Conservation (phyloP, 2,113 vertebrate genomes). For the Nycticorax nycticorax region DNA sequence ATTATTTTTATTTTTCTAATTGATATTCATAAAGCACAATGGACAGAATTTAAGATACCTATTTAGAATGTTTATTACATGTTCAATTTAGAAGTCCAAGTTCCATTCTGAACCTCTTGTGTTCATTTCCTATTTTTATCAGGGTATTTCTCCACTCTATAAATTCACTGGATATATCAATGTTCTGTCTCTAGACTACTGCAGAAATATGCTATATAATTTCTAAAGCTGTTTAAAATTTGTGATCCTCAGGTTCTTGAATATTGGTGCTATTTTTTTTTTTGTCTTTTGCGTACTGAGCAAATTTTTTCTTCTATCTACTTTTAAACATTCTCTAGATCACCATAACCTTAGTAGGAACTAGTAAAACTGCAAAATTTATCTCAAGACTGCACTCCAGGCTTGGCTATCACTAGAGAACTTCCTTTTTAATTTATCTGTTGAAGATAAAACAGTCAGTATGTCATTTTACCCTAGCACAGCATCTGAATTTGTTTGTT, state of each 20-base stretch:
- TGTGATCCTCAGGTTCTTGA: not conserved
- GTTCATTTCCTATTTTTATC: not conserved
- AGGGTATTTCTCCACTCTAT: not conserved
- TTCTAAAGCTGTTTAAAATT: not conserved
- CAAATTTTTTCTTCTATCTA: not conserved
- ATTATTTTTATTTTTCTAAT: not conserved
- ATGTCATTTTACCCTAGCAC: not conserved
- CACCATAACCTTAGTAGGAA: not conserved
- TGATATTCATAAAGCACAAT: not conserved
- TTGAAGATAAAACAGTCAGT: not conserved
- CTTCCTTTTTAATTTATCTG: not conserved
- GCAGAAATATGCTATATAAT: not conserved
- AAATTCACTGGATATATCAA: not conserved
- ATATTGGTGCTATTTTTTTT: not conserved
- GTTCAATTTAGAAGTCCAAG: not conserved
- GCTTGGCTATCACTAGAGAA: not conserved
- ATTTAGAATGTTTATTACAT: not conserved
- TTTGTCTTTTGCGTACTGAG: not conserved
- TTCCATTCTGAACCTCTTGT: not conserved
- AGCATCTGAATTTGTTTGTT: not conserved
- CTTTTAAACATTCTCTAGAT: not conserved
- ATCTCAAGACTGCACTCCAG: not conserved
- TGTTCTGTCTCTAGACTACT: not conserved
- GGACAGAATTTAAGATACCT: not conserved
- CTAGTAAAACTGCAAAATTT: not conserved